Evolutionary conservation across 2,113 vertebrate species (phyloP).

Genomic region (Lanius collurio): DNA sequence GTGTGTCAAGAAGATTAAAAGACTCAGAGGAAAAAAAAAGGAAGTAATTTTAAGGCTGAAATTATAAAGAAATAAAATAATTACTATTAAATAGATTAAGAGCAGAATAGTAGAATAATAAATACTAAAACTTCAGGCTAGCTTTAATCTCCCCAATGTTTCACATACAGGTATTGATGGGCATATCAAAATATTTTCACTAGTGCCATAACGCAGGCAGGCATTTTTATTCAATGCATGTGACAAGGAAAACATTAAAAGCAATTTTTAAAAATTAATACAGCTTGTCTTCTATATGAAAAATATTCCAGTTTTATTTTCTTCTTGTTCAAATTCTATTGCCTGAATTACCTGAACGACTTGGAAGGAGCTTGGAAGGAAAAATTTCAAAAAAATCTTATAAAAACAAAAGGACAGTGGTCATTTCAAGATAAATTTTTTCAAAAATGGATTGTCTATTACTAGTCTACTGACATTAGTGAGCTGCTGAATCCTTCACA

Average conservation of each 20-base stretch:
- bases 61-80: background rate
- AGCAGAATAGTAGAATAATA: background rate
- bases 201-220: background rate
- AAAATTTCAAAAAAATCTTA: background rate
- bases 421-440: background rate
- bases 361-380: background rate
- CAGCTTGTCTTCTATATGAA: background rate
- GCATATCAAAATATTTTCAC: background rate
- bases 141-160: background rate
- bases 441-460: background rate
- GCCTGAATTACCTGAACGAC: background rate
- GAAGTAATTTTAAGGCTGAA: background rate
- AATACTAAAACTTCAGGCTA: background rate
- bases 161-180: background rate
- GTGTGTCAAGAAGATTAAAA: background rate
- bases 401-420: background rate
- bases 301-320: background rate
- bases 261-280: background rate
- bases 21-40: background rate
- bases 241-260: background rate
- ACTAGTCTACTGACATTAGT: background rate
- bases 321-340: background rate
- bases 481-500: background rate
- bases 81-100: background rate
- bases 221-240: background rate